phyloP scores from a whole-genome alignment of 2,797 vertebrate genomes.

The Sebastiscus albofasciatus region DNA sequence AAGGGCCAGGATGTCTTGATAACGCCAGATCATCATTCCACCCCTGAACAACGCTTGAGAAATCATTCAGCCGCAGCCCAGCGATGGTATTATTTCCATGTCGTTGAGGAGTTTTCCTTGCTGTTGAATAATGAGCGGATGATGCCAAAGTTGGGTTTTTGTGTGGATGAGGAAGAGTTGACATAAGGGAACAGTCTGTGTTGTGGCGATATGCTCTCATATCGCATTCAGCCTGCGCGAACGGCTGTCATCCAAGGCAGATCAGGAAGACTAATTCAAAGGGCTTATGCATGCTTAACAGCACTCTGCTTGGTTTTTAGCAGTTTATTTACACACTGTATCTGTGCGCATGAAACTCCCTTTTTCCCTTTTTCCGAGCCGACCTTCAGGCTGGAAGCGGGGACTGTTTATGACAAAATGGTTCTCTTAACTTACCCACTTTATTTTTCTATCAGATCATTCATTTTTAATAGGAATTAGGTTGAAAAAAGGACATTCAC shows the following conservation, averaged over 20 bases:
- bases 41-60: conserved; percentile 12
- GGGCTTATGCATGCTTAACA: conserved; percentile 74
- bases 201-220: conserved; percentile 69
- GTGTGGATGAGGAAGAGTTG: conserved; percentile 38
- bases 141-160: conserved; percentile 43
- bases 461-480: conserved; percentile 4
- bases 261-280: conserved; percentile 78
- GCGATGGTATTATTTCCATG: not conserved
- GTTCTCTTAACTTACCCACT: not conserved
- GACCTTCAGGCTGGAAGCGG: conserved; percentile 36
- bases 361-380: conserved; percentile 17
- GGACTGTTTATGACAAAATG: conserved; percentile 23
- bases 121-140: conserved; percentile 36
- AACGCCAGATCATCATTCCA: conserved; percentile 31
- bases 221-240: conserved; percentile 57
- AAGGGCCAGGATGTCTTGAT: conserved; percentile 44
- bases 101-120: conserved; percentile 14
- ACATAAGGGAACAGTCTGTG: conserved; percentile 64
- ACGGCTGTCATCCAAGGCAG: conserved; percentile 70
- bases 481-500: not conserved
- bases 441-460: not conserved
- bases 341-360: conserved; percentile 35
- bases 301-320: conserved; percentile 70
- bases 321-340: conserved; percentile 71
- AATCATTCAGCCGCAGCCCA: conserved; percentile 8